Conservation (phyloP, 2,113 vertebrate genomes). For the Hirundichthys speculiger region DNA sequence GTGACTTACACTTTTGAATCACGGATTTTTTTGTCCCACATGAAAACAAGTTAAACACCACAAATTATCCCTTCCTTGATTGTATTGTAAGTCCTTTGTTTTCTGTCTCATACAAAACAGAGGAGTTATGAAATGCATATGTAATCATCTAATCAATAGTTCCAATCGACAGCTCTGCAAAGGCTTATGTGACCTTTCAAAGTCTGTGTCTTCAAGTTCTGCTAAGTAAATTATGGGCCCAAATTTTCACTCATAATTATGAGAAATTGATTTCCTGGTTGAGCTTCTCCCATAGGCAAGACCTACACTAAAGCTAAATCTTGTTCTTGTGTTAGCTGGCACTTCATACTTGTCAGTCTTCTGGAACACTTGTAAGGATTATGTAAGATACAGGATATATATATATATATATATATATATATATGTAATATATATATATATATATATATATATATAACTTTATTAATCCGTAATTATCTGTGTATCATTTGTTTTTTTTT, state of each 20-base stretch:
- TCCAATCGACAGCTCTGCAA: conserved; percentile 37
- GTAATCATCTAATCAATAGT: conserved; percentile 47
- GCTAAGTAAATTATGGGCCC: conserved; percentile 56
- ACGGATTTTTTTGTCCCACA: conserved; percentile 29
- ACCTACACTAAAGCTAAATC: conserved; percentile 40
- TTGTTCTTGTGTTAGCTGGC: conserved; percentile 41
- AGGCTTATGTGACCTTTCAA: conserved; percentile 31
- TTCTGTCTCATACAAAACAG: conserved; percentile 20
- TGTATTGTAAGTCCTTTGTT: conserved; percentile 23
- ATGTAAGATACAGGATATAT: no score
- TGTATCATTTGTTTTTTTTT: no score
- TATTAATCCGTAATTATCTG: no score
- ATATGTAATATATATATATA: no score
- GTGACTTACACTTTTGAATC: conserved; percentile 9
- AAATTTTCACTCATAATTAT: conserved; percentile 65
- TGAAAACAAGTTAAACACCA: conserved; percentile 21
- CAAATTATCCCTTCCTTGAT: conserved; percentile 7
- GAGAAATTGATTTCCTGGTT: conserved; percentile 67
- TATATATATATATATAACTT: no score
- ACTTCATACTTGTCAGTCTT: conserved; percentile 35
- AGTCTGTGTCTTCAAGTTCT: conserved; percentile 32
- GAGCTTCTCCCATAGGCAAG: conserved; percentile 39
- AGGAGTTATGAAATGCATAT: conserved; percentile 24
- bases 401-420: no score
- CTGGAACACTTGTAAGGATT: conserved; percentile 53